Percentiles rank a stretch among this genome's conserved stretches.
These are phyloP conservation scores for Dryococelus australis DNA, from an alignment of 2,888 invertebrate species.

Conservation along the genomic window DNA sequence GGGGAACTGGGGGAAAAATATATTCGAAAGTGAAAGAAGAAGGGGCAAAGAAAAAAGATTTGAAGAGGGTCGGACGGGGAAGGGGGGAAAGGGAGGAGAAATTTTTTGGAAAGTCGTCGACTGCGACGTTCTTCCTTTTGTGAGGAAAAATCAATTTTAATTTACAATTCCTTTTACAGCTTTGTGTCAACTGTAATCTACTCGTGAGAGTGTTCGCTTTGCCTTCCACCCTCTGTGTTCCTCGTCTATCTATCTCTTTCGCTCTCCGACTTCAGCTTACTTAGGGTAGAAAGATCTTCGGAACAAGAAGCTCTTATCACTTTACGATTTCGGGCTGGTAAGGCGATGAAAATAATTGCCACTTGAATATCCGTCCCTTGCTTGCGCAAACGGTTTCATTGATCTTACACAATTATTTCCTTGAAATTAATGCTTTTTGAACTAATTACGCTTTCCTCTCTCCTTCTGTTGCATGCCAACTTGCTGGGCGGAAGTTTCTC, in stretches of 20 bases:
- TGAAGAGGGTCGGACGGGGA: not conserved
- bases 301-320: not conserved
- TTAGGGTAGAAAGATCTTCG: not conserved
- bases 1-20: not conserved
- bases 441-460: not conserved
- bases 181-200: slow-evolving; percentile 48
- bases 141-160: slow-evolving; percentile 47
- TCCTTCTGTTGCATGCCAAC: too few species aligned
- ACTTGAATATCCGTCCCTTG: not conserved
- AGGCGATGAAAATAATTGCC: not conserved
- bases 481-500: too few species aligned
- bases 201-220: slow-evolving; percentile 35
- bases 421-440: not conserved
- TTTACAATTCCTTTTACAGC: slow-evolving; percentile 47
- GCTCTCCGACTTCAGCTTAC: slow-evolving; percentile 29
- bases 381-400: not conserved
- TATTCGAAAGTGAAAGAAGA: slow-evolving; percentile 25
- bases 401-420: not conserved
- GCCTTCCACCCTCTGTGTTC: slow-evolving; percentile 25
- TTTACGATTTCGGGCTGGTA: not conserved
- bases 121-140: slow-evolving; percentile 41
- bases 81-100: not conserved
- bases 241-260: slow-evolving; percentile 38
- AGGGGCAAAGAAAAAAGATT: not conserved
- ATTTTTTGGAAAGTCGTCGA: slow-evolving; percentile 19